Conservation (phyloP, 2,888 invertebrate species). For the Lasioglossum zephyrum region DNA sequence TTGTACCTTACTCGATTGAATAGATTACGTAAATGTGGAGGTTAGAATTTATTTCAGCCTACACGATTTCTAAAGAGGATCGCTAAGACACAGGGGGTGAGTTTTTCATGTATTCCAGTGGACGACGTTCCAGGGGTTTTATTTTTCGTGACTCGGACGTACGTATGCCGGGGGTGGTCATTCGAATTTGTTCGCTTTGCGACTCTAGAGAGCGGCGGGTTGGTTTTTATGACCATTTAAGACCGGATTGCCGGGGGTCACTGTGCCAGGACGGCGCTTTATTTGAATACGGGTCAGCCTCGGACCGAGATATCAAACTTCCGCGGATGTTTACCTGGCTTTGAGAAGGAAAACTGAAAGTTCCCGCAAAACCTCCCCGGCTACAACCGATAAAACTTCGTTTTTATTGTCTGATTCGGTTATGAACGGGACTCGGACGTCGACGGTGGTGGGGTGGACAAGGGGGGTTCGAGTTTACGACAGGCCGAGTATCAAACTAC, state of each 20-base stretch:
- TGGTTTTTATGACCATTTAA: neutral
- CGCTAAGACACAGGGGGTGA: neutral
- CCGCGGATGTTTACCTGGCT: constrained; percentile 15
- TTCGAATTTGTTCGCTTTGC: constrained; percentile 2
- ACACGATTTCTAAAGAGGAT: neutral
- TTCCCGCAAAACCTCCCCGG: constrained; percentile 34
- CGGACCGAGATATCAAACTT: constrained; percentile 15
- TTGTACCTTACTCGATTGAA: neutral
- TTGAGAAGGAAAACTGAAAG: constrained; percentile 28
- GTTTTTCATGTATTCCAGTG: neutral
- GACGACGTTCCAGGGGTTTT: neutral
- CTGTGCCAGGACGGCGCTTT: neutral
- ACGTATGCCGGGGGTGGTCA: neutral
- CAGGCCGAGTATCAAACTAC: constrained; percentile 39
- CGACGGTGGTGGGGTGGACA: neutral
- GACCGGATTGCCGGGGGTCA: neutral
- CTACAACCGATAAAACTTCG: constrained; percentile 45
- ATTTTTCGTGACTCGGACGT: neutral
- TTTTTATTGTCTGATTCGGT: constrained; percentile 57
- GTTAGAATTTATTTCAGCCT: neutral
- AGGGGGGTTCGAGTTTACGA: constrained; percentile 33
- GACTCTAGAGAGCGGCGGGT: neutral
- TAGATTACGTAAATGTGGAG: neutral
- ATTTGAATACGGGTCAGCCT: constrained; percentile 18
- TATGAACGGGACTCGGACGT: constrained; percentile 20